Percentiles rank a stretch among this genome's conserved stretches.
Evolutionary conservation across 2,888 invertebrate genomes (phyloP).

Genomic region (Sminthurides aquaticus): DNA sequence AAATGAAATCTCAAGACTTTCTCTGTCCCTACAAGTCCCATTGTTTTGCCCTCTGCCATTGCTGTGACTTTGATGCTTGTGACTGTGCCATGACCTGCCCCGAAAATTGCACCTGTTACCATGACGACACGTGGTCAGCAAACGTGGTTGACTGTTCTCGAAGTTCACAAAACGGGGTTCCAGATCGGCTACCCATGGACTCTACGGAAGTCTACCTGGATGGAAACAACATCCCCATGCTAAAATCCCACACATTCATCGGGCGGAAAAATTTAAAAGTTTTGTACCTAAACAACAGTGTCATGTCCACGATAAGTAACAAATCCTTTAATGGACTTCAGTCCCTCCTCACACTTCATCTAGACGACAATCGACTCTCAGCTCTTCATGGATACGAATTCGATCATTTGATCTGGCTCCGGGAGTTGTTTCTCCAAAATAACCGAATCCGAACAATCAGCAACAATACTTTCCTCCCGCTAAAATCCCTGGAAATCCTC

Average conservation of each 20-base stretch:
- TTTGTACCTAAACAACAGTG: conserved; percentile 68
- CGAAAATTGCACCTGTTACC: conserved; percentile 77
- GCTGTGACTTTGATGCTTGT: conserved; percentile 84
- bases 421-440: conserved; percentile 65
- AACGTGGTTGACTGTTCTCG: conserved; percentile 74
- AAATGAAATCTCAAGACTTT: conserved; percentile 73
- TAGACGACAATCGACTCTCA: conserved; percentile 65
- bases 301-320: conserved; percentile 70
- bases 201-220: conserved; percentile 77
- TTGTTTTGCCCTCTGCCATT: conserved; percentile 79
- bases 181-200: conserved; percentile 81
- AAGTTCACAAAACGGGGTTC: conserved; percentile 54
- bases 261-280: conserved; percentile 70
- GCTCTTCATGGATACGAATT: conserved; percentile 71
- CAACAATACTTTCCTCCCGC: conserved; percentile 62
- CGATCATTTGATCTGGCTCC: conserved; percentile 64
- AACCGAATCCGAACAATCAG: conserved; percentile 64
- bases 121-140: conserved; percentile 77
- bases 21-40: conserved; percentile 75
- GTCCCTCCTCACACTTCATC: conserved; percentile 64
- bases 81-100: conserved; percentile 91
- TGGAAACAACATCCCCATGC: conserved; percentile 67
- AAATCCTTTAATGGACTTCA: conserved; percentile 76
- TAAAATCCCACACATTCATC: conserved; percentile 76
- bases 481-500: conserved; percentile 59